Conservation (phyloP, 2,888 invertebrate genomes). For the Limnephilus lunatus region DNA sequence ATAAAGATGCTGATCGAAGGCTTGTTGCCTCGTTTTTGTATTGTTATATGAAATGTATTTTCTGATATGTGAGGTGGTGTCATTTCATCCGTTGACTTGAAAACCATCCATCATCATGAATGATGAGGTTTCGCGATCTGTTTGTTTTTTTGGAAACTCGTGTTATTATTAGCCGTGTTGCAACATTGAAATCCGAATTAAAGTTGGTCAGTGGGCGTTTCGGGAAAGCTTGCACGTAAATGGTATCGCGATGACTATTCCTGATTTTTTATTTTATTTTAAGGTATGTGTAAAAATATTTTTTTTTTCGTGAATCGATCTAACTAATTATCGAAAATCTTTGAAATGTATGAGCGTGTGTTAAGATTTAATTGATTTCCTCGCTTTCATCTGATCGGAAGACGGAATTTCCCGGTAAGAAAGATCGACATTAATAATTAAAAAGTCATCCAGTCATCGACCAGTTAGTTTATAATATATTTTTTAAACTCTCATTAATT, state of each 20-base stretch:
- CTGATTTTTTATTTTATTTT: background rate
- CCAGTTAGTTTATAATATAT: too few relatives aligned
- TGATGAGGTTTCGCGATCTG: background rate
- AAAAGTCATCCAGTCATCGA: background rate
- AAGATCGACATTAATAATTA: background rate
- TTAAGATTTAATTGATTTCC: background rate
- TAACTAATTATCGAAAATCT: too few relatives aligned
- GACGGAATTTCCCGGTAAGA: background rate
- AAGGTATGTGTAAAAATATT: too few relatives aligned
- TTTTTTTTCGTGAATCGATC: too few relatives aligned
- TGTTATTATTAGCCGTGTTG: background rate
- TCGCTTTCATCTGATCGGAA: background rate
- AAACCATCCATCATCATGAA: background rate
- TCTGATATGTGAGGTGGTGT: background rate
- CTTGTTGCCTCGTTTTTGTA: background rate
- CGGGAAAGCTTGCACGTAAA: background rate
- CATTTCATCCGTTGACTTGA: background rate
- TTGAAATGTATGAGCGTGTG: background rate
- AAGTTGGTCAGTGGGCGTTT: background rate
- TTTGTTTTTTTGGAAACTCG: background rate
- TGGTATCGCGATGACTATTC: background rate
- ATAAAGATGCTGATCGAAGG: background rate
- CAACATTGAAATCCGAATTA: background rate
- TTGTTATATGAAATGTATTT: background rate
- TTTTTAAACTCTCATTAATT: too few relatives aligned